Evolutionary conservation across 1,140 invertebrate species (phyloP), one percentile per base, ranked within the genome.

Genomic region (Aphidius ervi): DNA sequence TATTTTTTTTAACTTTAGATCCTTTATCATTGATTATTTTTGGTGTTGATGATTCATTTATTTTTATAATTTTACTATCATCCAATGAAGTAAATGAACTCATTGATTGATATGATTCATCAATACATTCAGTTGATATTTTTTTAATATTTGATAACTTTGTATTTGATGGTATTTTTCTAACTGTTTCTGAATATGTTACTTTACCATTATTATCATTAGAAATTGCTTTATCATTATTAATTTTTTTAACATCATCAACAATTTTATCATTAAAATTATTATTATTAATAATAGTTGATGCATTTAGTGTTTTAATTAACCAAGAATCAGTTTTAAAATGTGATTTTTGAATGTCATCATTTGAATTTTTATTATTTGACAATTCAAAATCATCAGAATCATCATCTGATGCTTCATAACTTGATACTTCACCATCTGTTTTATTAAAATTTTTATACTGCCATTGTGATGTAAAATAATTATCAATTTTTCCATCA

Each of bases 301-400:
- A 65, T 47, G 72, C 72, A 55, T 71, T 77, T 46, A 78, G 59
- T n/a, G 75, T 77, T 50, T 69, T 69, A 46, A 78, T 69, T 47
- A 78, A 64, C 76, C 76, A 78, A 39, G 72, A 74, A 63, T 78
- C 75, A 9, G 76, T 77, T 61, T 74, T 76, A n/a, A 77, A 62
- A 46, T 73, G 76, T 6, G 56, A 67, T 74, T 67, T 66, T 41
- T 65, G 68, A 23, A 1, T 6, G 9, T 56, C 9, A 63, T 53
- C n/a, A 57, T 42, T 49, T 57, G 52, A 9, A 55, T 43, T 37
- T 39, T 39, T 31, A 56, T 68, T 10, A 46, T 20, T 39, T 10
- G 39, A 10, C 39, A 48, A 37, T 9, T 39, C 5, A 0, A 7
- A 20, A n/a, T 23, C 47, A 6, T 43, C 63, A 52, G 5, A 59